Percentiles rank a stretch among this genome's conserved stretches.
These are phyloP conservation scores for Lasioglossum albipes DNA, from an alignment of 1,140 invertebrate genomes.

Conservation along the genomic window DNA sequence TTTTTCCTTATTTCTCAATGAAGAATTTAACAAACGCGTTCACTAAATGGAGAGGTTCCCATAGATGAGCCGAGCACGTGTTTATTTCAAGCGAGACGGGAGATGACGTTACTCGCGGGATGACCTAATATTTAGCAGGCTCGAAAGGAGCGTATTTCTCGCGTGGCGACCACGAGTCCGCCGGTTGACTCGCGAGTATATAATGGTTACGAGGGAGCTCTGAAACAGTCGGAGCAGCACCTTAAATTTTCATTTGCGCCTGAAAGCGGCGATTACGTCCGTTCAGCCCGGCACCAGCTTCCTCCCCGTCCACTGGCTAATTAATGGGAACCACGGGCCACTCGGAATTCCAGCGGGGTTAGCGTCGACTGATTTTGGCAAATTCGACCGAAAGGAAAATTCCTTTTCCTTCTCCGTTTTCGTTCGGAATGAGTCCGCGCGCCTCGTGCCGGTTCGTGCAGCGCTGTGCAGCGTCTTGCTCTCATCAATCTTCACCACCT, in stretches of 20 bases:
- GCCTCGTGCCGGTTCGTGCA: too few species aligned
- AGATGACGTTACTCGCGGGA: too few species aligned
- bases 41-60: too few species aligned
- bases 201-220: neutral
- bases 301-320: neutral
- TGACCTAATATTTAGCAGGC: too few species aligned
- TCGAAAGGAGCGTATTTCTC: slow-evolving; percentile 4
- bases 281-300: neutral
- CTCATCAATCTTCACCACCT: slow-evolving; percentile 36
- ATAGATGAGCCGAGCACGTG: too few species aligned
- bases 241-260: slow-evolving; percentile 31
- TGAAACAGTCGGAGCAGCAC: neutral
- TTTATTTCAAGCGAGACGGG: too few species aligned
- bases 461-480: neutral
- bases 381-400: slow-evolving; percentile 29
- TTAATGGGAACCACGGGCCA: neutral
- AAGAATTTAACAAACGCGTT: too few species aligned
- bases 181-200: neutral
- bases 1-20: too few species aligned
- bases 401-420: neutral
- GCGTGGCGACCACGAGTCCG: neutral
- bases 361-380: slow-evolving; percentile 25
- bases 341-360: neutral
- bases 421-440: too few species aligned
- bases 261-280: slow-evolving; percentile 1